Conservation (phyloP, 2,888 invertebrate genomes). For the Pseudococcus longispinus region DNA sequence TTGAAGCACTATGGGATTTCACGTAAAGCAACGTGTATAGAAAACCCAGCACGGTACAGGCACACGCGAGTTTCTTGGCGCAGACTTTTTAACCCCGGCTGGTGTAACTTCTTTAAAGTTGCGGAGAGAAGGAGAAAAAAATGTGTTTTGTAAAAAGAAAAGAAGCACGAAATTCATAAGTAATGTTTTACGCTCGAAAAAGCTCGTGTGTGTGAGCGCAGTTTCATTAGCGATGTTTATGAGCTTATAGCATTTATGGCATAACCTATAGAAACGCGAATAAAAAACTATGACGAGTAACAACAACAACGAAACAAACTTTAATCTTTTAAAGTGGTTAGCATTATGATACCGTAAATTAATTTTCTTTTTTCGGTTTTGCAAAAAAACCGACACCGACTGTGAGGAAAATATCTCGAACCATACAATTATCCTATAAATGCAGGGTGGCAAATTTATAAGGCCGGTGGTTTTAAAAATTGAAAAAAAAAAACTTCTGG, state of each 20-base stretch:
- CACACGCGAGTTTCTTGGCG: conserved; percentile 23
- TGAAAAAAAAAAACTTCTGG: no score
- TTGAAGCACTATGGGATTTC: conserved; percentile 49
- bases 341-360: conserved; percentile 40
- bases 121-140: conserved; percentile 32
- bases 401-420: conserved; percentile 34
- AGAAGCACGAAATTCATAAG: conserved; percentile 44
- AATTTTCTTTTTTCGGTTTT: conserved; percentile 8
- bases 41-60: not conserved
- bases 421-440: conserved; percentile 33
- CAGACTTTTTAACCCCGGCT: conserved; percentile 39
- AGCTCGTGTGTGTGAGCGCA: not conserved
- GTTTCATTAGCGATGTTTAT: conserved; percentile 39
- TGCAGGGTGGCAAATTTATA: no score
- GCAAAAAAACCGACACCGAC: not conserved
- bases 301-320: conserved; percentile 30
- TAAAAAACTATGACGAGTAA: conserved; percentile 11
- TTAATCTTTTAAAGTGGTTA: conserved; percentile 46
- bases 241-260: conserved; percentile 21
- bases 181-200: conserved; percentile 47
- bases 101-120: conserved; percentile 1
- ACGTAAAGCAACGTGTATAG: not conserved
- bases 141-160: conserved; percentile 36
- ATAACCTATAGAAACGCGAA: not conserved
- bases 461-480: no score